phyloP scores from a whole-genome alignment of 2,113 vertebrate genomes.

The Heterocephalus glaber region DNA sequence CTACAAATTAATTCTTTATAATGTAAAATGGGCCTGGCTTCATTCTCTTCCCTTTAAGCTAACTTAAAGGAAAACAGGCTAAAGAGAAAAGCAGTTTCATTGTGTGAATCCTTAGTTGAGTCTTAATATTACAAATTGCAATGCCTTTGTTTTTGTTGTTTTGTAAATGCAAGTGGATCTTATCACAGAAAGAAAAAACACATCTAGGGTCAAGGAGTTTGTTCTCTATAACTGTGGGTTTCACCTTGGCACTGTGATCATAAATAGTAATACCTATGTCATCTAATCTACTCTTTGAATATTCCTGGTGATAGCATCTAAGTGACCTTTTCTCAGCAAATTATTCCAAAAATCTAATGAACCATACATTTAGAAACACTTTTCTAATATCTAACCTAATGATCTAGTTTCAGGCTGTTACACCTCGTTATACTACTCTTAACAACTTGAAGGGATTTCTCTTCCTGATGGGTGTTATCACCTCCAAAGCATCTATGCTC shows the following conservation, averaged over 20 bases:
- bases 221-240: constrained; percentile 36
- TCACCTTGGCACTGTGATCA: constrained; percentile 46
- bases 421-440: constrained; percentile 52
- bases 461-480: constrained; percentile 47
- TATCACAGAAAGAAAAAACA: background rate
- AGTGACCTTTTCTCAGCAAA: constrained; percentile 68
- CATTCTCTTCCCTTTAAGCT: constrained; percentile 44
- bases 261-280: constrained; percentile 45
- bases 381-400: constrained; percentile 64
- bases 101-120: background rate
- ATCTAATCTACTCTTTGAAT: constrained; percentile 63
- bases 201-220: background rate
- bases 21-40: constrained; percentile 68
- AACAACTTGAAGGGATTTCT: constrained; percentile 57
- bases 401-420: constrained; percentile 56
- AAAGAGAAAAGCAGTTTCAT: constrained; percentile 29
- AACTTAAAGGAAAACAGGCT: constrained; percentile 55
- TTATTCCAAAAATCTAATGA: constrained; percentile 73
- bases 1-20: constrained; percentile 74
- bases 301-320: constrained; percentile 55
- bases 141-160: constrained; percentile 59
- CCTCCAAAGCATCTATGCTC: background rate
- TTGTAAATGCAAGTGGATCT: constrained; percentile 59
- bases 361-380: constrained; percentile 62
- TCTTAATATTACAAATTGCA: constrained; percentile 45